phyloP scores from a whole-genome alignment of 2,797 vertebrate genomes.

The Alca torda region DNA sequence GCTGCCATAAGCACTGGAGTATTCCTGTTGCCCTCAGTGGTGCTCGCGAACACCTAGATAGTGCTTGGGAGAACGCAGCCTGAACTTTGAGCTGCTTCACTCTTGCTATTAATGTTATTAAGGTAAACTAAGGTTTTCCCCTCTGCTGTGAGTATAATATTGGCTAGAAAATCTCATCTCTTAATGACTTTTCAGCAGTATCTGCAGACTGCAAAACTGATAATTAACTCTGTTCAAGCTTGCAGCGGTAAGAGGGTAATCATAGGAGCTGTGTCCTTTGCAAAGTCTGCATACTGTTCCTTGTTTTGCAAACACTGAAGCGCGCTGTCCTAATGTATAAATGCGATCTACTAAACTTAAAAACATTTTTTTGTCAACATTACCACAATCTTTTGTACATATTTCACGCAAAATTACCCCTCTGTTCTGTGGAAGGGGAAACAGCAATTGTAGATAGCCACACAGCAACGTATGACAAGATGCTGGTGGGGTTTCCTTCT shows the following conservation, averaged over 20 bases:
- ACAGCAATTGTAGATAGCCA: not conserved
- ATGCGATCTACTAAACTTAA: not conserved
- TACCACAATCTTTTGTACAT: not conserved
- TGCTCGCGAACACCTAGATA: not conserved
- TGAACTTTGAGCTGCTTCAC: not conserved
- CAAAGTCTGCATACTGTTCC: not conserved
- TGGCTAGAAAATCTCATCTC: not conserved
- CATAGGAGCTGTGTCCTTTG: not conserved
- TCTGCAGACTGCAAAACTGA: not conserved
- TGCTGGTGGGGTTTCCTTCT: not conserved
- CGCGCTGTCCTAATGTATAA: not conserved
- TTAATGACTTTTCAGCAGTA: not conserved
- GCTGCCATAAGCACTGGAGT: not conserved
- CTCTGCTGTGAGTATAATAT: not conserved
- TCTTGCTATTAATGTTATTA: not conserved
- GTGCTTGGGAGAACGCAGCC: not conserved
- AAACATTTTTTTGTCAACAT: rapidly evolving
- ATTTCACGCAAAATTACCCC: not conserved
- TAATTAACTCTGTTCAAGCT: not conserved
- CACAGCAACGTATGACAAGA: rapidly evolving
- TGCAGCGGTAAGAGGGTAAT: not conserved
- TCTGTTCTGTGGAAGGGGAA: not conserved
- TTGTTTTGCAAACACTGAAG: not conserved
- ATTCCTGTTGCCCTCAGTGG: not conserved
- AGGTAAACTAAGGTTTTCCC: not conserved